phyloP scores from a whole-genome alignment of 2,888 invertebrate species.

The Trichogramma dendrolimi region DNA sequence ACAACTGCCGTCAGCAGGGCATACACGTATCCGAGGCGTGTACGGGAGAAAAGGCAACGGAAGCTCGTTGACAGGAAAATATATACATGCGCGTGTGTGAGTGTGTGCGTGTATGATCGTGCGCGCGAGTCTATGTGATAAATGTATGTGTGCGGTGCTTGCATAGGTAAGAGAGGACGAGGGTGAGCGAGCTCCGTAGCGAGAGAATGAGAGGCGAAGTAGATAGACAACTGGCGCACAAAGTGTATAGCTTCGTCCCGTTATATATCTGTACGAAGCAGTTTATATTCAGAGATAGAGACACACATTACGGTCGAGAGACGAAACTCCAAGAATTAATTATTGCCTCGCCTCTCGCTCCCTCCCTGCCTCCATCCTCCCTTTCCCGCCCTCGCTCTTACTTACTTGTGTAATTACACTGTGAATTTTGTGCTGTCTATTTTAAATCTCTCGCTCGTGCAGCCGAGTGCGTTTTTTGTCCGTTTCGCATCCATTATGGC shows the following conservation, averaged over 20 bases:
- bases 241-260: background rate
- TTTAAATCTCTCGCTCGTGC: constrained; percentile 5
- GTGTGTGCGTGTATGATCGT: too few relatives aligned
- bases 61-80: too few relatives aligned
- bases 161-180: constrained; percentile 7
- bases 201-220: constrained; percentile 15
- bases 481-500: background rate
- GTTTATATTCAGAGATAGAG: constrained; percentile 3
- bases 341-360: constrained; percentile 28
- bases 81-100: too few relatives aligned
- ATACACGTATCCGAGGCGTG: too few relatives aligned
- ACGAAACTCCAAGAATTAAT: constrained; percentile 39
- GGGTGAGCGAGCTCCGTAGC: background rate
- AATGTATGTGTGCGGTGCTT: background rate
- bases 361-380: too few relatives aligned
- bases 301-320: constrained; percentile 28
- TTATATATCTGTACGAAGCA: constrained; percentile 21
- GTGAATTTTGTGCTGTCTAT: constrained; percentile 13
- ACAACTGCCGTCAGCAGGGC: too few relatives aligned
- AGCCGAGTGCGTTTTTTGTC: background rate
- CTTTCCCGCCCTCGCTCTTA: too few relatives aligned
- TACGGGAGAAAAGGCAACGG: too few relatives aligned
- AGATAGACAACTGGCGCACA: background rate
- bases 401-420: constrained; percentile 28
- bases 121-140: too few relatives aligned